phyloP scores from a whole-genome alignment of 2,888 invertebrate genomes.

The Portevinia maculata region DNA sequence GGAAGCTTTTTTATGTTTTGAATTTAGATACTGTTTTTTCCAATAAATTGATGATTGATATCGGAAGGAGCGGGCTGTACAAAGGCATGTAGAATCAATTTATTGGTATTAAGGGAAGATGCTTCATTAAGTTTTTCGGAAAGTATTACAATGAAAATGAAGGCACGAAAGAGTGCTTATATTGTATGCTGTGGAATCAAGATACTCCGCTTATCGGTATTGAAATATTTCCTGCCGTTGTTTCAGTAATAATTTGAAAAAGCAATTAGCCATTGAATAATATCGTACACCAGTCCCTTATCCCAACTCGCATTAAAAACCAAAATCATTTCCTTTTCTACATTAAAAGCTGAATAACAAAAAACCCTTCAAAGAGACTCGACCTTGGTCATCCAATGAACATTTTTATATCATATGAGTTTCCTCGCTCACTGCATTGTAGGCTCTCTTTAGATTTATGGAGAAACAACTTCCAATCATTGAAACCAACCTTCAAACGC shows the following conservation, averaged over 20 bases:
- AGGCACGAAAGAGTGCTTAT: too few relatives aligned
- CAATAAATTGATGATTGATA: slow-evolving; percentile 44
- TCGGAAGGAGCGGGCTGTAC: background rate
- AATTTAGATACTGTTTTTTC: slow-evolving; percentile 17
- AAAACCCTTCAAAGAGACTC: too few relatives aligned
- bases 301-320: too few relatives aligned
- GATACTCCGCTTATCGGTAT: too few relatives aligned
- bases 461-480: background rate
- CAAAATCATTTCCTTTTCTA: too few relatives aligned
- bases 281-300: too few relatives aligned
- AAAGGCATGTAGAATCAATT: slow-evolving; percentile 25
- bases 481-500: background rate
- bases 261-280: too few relatives aligned
- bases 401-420: background rate
- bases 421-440: background rate
- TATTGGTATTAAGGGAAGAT: background rate
- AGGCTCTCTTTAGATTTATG: background rate
- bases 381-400: background rate
- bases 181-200: too few relatives aligned
- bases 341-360: too few relatives aligned
- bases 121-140: background rate
- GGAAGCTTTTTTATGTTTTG: slow-evolving; percentile 22
- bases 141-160: background rate
- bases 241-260: too few relatives aligned
- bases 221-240: too few relatives aligned